phyloP scores from a whole-genome alignment of 2,113 vertebrate genomes.

The Pseudorhombus dupliciocellatus region DNA sequence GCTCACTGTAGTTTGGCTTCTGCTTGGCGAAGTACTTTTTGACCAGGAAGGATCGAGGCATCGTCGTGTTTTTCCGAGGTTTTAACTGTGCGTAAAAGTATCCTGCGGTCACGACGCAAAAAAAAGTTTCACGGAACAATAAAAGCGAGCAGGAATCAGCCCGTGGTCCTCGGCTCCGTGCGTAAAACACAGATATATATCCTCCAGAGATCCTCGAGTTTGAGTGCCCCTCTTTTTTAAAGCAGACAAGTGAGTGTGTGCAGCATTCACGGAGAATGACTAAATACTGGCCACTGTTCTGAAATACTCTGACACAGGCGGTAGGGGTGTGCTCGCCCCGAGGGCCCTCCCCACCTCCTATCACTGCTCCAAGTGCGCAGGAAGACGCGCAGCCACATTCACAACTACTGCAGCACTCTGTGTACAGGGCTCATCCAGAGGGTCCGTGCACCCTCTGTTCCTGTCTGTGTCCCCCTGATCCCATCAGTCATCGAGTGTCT shows the following conservation, averaged over 20 bases:
- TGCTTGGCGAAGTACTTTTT: conserved; percentile 93
- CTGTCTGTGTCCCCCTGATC: not conserved
- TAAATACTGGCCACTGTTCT: conserved; percentile 74
- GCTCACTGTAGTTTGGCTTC: conserved; percentile 96
- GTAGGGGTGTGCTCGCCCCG: conserved; percentile 77
- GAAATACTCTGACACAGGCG: conserved; percentile 73
- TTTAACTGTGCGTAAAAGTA: conserved; percentile 69
- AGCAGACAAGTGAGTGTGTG: conserved; percentile 21
- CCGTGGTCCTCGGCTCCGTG: conserved; percentile 38
- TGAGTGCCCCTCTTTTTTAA: conserved; percentile 30
- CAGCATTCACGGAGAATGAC: conserved; percentile 64
- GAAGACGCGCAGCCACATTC: conserved; percentile 29
- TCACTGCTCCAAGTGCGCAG: conserved; percentile 50
- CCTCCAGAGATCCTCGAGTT: conserved; percentile 41
- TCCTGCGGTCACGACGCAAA: conserved; percentile 57
- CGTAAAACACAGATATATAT: conserved; percentile 14
- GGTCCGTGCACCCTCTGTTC: not conserved
- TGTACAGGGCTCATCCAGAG: not conserved
- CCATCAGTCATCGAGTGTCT: not conserved
- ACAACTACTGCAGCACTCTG: not conserved
- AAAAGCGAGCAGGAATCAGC: not conserved
- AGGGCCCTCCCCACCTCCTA: conserved; percentile 73
- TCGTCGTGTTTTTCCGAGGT: conserved; percentile 69
- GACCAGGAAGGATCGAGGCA: conserved; percentile 96
- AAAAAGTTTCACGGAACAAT: conserved; percentile 14